Evolutionary conservation across 2,888 invertebrate species (phyloP), one percentile per base, ranked within the genome.

Genomic region (Villa cingulata): DNA sequence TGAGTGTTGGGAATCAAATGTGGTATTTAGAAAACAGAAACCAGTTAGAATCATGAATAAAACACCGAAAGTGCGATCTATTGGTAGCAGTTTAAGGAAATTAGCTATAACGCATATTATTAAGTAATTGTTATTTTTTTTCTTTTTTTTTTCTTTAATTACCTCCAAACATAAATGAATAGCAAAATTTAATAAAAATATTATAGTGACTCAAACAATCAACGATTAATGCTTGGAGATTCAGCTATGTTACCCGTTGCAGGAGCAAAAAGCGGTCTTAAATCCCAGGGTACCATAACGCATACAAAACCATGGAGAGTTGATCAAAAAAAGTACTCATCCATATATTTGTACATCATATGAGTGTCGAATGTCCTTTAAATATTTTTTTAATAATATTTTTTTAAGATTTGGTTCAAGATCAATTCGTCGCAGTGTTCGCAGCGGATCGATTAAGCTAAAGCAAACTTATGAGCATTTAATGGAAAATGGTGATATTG

Each of bases 381-480:
- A 34, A 9, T 19, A 15, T 20, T 12, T 43, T 37, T 17, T 44
- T 23, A 7, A 7, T 6, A 3, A 39, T 20, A 17, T 27, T 3
- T n/a, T 18, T 43, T 7, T n/a, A 15, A 81, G 81, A 63, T 82
- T 81, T 63, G 82, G 81, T 42, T 80, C 78, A 48, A 84, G 94
- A 59, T 94, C 92, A n/a, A 89, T 94, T 61, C 75, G 95, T 53
- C 77, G 91, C 48, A 91, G 90, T 57, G 89, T 92, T 44, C 80
- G 92, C 56, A 89, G 90, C 59, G 92, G 92, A 10, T 90, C 89
- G 0, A 85, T 95, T 55, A 95, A 95, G 70, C 70, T 92, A 57
- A 91, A 92, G 67, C 91, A 94, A 68, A 89, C 92, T n/a, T 94
- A 94, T 66, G 94, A 95, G 60, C 92, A 92, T 64, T 72, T 96